Base-by-base conservation (phyloP, 2,888 invertebrate species). In the Lottia gigantea region DNA sequence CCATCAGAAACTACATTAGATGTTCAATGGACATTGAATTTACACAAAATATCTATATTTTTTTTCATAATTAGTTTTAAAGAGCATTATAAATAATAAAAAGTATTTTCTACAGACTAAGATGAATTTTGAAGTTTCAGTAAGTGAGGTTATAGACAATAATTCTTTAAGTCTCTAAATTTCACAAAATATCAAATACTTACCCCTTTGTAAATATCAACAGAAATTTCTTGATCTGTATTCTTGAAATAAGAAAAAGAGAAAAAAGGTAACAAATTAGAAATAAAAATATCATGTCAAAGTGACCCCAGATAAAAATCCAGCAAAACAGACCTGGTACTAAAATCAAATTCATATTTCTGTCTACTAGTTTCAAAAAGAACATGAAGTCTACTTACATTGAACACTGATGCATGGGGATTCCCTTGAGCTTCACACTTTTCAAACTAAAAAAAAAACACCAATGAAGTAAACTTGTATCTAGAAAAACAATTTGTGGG, bases 351-450 rank as follows among this genome's bases (percentile, higher is more conserved):
- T 7, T 15, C 61, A 68, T 14, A 62, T 45, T 62, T 23, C 46
- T 61, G 62, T 40, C 16, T 31, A 11, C 16, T n/a, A n/a, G n/a
- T n/a, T n/a, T n/a, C 19, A 26, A 16, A 40, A 45, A 25, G n/a
- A 45, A 40, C 15, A 31, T 23, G 26, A 49, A 46, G 46, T 2
- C 40, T 61, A 85, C 85, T 86, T 77, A 84, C 85, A 78, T 87
- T 86, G 78, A 90, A 90, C 19, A 89, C 81, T 75, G 88, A 82
- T 8, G 80, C 77, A 79, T 90, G 87, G 15, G 88, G 83, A 71
- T 85, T 88, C 63, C 85, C 82, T 66, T 82, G 78, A 2, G 73
- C 78, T 6, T 83, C n/a, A 76, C 90, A 91, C 15, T 70, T 79
- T 46, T 82, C 72, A 72, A 83, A 82, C 86, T 86, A 82, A 71